These are phyloP conservation scores for Noctuana brunneofusca DNA, from an alignment of 2,888 invertebrate species.

Conservation along the genomic window DNA sequence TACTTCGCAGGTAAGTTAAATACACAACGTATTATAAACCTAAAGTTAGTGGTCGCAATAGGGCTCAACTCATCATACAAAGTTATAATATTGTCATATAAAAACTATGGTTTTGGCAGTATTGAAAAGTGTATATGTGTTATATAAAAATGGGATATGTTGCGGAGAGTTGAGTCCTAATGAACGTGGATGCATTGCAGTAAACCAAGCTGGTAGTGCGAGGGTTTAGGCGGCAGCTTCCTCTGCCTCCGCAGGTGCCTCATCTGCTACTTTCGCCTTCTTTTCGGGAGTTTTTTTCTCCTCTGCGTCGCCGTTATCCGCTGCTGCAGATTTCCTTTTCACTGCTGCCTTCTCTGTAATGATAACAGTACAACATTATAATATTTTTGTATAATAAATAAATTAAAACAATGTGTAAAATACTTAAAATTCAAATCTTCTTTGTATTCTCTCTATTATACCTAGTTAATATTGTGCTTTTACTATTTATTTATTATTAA, in stretches of 20 bases:
- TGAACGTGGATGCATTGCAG: slow-evolving; percentile 78
- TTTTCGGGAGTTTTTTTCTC: slow-evolving; percentile 88
- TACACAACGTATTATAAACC: slow-evolving; percentile 72
- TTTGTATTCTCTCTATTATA: too few relatives aligned
- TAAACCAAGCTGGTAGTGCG: slow-evolving; percentile 66
- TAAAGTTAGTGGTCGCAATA: slow-evolving; percentile 73
- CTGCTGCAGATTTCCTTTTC: slow-evolving; percentile 87
- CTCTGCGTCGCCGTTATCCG: slow-evolving; percentile 71
- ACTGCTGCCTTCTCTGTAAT: slow-evolving; percentile 80
- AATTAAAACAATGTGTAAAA: too few relatives aligned
- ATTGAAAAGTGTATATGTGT: slow-evolving; percentile 50
- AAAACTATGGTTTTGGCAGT: slow-evolving; percentile 64
- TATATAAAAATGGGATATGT: slow-evolving; percentile 63
- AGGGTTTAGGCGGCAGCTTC: slow-evolving; percentile 82
- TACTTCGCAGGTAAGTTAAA: slow-evolving; percentile 80
- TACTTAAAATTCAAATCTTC: too few relatives aligned
- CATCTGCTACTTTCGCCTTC: slow-evolving; percentile 87
- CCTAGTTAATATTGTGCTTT: too few relatives aligned
- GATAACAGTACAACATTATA: too few relatives aligned
- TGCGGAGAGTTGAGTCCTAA: slow-evolving; percentile 70
- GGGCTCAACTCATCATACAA: slow-evolving; percentile 73
- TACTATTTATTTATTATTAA: too few relatives aligned
- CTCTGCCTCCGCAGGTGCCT: slow-evolving; percentile 81
- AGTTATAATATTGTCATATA: slow-evolving; percentile 52
- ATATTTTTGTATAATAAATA: too few relatives aligned